These are phyloP conservation scores for Excalfactoria chinensis DNA, from an alignment of 2,113 vertebrate genomes.

Conservation along the genomic window DNA sequence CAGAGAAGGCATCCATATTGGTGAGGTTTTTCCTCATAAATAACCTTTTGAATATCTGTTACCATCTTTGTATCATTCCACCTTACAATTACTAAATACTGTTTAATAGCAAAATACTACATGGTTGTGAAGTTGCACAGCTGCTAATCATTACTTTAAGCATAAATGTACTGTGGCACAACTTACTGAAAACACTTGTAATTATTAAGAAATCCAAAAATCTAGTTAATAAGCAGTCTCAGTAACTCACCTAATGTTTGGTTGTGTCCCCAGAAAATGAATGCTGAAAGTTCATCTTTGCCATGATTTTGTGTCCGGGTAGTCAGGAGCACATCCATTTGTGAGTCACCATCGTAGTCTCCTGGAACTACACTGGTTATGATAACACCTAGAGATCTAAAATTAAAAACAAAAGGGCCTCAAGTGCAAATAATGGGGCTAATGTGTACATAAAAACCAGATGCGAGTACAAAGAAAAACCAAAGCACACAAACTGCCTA, in stretches of 20 bases:
- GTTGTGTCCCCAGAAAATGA: slow-evolving; percentile 95
- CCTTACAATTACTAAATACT: not conserved
- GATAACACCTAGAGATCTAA: slow-evolving; percentile 67
- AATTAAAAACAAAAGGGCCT: not conserved
- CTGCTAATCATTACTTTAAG: not conserved
- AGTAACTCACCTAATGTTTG: slow-evolving; percentile 88
- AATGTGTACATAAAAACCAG: not conserved
- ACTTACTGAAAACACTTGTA: not conserved
- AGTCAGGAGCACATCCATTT: slow-evolving; percentile 96
- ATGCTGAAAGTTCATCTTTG: slow-evolving; percentile 67
- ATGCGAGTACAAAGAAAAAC: not conserved
- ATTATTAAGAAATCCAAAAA: not conserved
- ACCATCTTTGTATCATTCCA: too few species aligned
- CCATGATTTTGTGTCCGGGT: slow-evolving; percentile 51
- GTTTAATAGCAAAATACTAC: not conserved
- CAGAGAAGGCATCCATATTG: too few species aligned
- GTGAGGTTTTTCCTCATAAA: too few species aligned
- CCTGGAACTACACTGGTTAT: slow-evolving; percentile 96
- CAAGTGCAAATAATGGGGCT: not conserved
- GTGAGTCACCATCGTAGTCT: slow-evolving; percentile 97
- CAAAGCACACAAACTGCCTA: not conserved
- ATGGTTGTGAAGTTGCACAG: not conserved
- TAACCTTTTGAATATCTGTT: too few species aligned
- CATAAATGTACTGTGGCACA: not conserved
- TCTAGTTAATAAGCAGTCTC: not conserved